Percentiles rank a stretch among this genome's conserved stretches.
Evolutionary conservation across 2,888 invertebrate species (phyloP).

Genomic region (Panopea generosa): DNA sequence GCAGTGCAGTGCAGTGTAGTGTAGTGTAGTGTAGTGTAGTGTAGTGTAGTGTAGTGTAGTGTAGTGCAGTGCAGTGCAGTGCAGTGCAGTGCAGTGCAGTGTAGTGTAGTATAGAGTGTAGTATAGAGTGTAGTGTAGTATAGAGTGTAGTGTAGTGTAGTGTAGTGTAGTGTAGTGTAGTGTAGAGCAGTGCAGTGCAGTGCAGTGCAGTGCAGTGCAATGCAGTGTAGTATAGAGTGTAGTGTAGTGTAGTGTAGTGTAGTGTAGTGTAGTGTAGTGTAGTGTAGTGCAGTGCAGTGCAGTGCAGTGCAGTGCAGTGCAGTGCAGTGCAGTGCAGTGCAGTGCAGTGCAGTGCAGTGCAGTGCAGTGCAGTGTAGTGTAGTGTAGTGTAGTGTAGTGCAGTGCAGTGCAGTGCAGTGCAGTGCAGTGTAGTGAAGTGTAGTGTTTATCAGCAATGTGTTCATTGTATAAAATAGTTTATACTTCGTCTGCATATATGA

Average conservation of each 20-base stretch:
- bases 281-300: neutral
- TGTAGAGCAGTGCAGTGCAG: neutral
- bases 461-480: no score
- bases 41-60: no score
- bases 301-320: neutral
- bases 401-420: neutral
- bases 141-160: conserved; percentile 12
- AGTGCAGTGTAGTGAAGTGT: neutral
- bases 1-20: no score
- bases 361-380: neutral
- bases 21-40: no score
- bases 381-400: neutral
- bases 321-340: neutral
- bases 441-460: no score
- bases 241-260: conserved; percentile 11
- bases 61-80: no score
- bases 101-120: conserved; percentile 14
- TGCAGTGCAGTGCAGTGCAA: conserved; percentile 8
- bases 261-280: conserved; percentile 1
- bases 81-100: neutral
- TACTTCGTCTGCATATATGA: no score
- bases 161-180: conserved; percentile 19
- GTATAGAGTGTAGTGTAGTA: conserved; percentile 4
- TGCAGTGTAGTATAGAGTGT: no score
- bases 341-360: neutral